These are phyloP conservation scores for Spea hammondii DNA, from an alignment of 2,797 vertebrate genomes.

Conservation along the genomic window DNA sequence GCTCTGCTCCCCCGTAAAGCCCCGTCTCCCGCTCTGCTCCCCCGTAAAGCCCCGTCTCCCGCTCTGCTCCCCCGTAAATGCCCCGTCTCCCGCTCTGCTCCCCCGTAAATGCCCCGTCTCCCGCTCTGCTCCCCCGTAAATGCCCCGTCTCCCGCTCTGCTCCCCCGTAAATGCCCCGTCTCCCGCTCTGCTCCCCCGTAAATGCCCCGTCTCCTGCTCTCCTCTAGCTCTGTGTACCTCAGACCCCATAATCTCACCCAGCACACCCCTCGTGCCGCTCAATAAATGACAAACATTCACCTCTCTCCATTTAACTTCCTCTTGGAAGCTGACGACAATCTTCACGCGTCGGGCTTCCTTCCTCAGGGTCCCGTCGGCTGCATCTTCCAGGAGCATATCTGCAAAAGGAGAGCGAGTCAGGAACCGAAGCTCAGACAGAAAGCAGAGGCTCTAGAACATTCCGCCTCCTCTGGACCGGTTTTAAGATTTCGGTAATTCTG, in stretches of 20 bases:
- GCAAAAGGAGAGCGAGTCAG: conserved; percentile 49
- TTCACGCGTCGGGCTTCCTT: conserved; percentile 93
- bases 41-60: not conserved
- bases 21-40: too few relatives aligned
- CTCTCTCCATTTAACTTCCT: conserved; percentile 85
- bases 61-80: too few relatives aligned
- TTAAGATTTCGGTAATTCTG: too few relatives aligned
- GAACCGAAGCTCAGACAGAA: not conserved
- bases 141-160: too few relatives aligned
- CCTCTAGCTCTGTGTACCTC: too few relatives aligned
- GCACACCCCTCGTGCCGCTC: not conserved
- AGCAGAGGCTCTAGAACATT: not conserved
- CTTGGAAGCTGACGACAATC: conserved; percentile 86
- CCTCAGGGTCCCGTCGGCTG: conserved; percentile 81
- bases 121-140: too few relatives aligned
- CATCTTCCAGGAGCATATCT: conserved; percentile 95
- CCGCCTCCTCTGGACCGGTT: too few relatives aligned
- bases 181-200: too few relatives aligned
- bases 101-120: too few relatives aligned
- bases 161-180: not conserved
- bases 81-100: not conserved
- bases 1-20: too few relatives aligned
- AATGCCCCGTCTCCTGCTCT: too few relatives aligned
- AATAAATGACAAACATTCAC: conserved; percentile 64
- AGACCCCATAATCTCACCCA: too few relatives aligned